Conservation (phyloP, 2,113 vertebrate genomes). For the Lethenteron reissneri region DNA sequence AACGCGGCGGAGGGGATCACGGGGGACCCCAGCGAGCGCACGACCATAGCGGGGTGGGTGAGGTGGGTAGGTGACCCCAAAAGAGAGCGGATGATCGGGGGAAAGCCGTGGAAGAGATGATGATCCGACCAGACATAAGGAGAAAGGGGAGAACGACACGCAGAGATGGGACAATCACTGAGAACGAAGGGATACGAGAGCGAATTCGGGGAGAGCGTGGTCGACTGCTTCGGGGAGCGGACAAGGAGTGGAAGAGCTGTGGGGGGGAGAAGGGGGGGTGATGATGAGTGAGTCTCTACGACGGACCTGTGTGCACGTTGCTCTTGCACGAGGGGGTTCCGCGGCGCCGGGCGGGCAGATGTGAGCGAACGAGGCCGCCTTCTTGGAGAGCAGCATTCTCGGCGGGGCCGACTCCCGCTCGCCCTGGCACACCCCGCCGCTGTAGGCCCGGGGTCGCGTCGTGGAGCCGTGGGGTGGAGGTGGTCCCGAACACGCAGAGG, state of each 20-base stretch:
- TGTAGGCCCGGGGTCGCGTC: not conserved
- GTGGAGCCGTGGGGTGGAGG: not conserved
- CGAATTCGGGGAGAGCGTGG: no score
- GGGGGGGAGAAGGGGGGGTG: no score
- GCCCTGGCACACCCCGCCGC: not conserved
- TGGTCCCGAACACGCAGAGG: not conserved
- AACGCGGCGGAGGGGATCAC: no score
- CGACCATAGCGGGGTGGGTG: no score
- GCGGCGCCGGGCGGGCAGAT: not conserved
- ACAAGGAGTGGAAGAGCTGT: not conserved
- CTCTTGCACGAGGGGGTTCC: not conserved
- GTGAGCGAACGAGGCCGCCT: conserved; percentile 1
- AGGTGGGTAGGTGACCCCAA: no score
- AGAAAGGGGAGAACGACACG: no score
- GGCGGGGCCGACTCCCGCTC: not conserved
- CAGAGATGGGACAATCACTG: no score
- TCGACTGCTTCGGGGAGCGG: not conserved
- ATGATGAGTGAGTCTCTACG: not conserved
- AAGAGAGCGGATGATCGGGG: no score
- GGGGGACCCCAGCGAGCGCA: no score
- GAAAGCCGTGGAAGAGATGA: no score
- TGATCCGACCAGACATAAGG: no score
- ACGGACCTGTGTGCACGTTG: not conserved
- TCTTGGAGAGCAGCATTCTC: conserved; percentile 6
- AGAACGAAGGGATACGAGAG: no score